These are phyloP conservation scores for Rhagium mordax DNA, from an alignment of 2,888 invertebrate species.

Conservation along the genomic window DNA sequence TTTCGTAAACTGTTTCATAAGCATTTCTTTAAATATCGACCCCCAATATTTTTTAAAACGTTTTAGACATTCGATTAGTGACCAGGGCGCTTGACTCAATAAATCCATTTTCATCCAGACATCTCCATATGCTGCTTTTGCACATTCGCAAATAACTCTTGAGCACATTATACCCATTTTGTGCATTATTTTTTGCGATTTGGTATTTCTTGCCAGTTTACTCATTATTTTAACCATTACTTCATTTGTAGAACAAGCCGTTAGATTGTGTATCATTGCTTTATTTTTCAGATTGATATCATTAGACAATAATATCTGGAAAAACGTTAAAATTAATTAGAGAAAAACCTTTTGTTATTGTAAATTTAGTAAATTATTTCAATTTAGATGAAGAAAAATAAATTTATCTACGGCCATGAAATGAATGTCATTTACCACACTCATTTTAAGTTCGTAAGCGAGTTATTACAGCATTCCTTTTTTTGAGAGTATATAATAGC, in stretches of 20 bases:
- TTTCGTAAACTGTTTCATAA: slow-evolving; percentile 64
- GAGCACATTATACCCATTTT: slow-evolving; percentile 59
- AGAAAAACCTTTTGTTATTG: not conserved
- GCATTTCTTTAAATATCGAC: slow-evolving; percentile 72
- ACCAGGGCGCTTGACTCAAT: slow-evolving; percentile 72
- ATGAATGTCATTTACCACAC: too few species aligned
- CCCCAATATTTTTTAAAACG: slow-evolving; percentile 75
- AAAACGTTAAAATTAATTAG: slow-evolving; percentile 38
- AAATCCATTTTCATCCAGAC: slow-evolving; percentile 73
- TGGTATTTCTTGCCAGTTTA: slow-evolving; percentile 43
- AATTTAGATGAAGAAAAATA: too few species aligned
- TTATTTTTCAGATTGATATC: slow-evolving; percentile 76
- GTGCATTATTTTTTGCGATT: slow-evolving; percentile 54
- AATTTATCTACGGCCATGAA: too few species aligned
- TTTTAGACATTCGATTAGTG: slow-evolving; percentile 71
- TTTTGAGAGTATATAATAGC: too few species aligned
- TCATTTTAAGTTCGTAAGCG: too few species aligned
- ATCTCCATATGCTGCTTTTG: slow-evolving; percentile 74
- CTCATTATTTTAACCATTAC: slow-evolving; percentile 54
- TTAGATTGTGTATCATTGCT: slow-evolving; percentile 71
- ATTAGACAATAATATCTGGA: slow-evolving; percentile 74
- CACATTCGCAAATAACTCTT: slow-evolving; percentile 71
- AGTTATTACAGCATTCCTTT: too few species aligned
- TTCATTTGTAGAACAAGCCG: slow-evolving; percentile 58
- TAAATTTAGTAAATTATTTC: too few species aligned